Evolutionary conservation across 1,140 invertebrate genomes (phyloP).

Genomic region (Physella acuta): DNA sequence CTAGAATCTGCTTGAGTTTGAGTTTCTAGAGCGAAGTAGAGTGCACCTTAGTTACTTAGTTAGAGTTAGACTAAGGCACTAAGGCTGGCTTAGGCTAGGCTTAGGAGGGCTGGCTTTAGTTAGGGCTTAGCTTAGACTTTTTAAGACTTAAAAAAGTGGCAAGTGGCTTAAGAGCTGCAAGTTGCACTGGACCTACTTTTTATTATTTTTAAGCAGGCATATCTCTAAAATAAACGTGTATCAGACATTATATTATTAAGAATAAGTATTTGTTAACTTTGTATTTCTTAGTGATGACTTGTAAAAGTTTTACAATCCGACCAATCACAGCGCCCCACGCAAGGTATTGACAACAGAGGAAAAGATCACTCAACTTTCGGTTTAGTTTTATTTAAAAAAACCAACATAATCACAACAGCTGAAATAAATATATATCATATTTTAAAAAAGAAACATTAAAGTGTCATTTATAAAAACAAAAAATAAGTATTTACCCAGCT

Average conservation of each 20-base stretch:
- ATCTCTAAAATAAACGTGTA: neutral
- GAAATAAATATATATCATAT: constrained; percentile 13
- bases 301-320: neutral
- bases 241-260: too few relatives aligned
- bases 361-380: constrained; percentile 3
- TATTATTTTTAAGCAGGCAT: neutral
- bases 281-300: neutral
- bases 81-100: too few relatives aligned
- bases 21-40: too few relatives aligned
- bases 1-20: too few relatives aligned
- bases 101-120: neutral
- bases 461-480: constrained; percentile 7
- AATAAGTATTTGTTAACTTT: neutral
- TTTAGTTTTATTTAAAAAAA: neutral
- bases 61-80: too few relatives aligned
- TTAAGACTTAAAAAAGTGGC: neutral
- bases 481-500: constrained; percentile 40
- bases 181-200: neutral
- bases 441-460: neutral
- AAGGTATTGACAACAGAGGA: neutral
- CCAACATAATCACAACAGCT: neutral
- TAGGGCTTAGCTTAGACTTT: neutral
- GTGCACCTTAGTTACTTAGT: neutral
- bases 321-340: constrained; percentile 29
- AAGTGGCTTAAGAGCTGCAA: neutral